Percentiles rank a stretch among this genome's conserved stretches.
Conservation (phyloP, 2,797 vertebrate genomes). For the Mormyrus hasselquistii region DNA sequence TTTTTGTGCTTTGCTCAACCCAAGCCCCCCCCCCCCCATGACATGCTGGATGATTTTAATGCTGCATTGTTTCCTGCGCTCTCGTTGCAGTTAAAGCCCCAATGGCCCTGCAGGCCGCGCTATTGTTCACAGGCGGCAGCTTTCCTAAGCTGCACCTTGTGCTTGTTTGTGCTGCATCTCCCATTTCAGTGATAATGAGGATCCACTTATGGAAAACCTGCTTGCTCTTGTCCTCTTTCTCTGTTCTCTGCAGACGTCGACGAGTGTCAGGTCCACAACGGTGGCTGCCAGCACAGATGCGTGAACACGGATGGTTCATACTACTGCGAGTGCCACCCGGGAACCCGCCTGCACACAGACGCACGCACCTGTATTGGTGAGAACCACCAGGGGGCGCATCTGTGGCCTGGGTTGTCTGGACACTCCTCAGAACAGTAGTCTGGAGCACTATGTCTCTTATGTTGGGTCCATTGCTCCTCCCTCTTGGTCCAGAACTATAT, state of each 20-base stretch:
- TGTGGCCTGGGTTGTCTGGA: not conserved
- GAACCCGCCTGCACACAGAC: constrained; percentile 69
- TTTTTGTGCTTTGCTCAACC: not conserved
- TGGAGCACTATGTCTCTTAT: not conserved
- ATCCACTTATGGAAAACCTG: not conserved
- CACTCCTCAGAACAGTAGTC: not conserved
- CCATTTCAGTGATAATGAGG: not conserved
- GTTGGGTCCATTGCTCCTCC: not conserved
- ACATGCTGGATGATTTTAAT: not conserved
- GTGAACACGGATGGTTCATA: constrained; percentile 72
- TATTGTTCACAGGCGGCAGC: not conserved
- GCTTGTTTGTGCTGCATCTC: not conserved
- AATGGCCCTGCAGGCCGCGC: not conserved
- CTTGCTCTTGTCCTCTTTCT: not conserved
- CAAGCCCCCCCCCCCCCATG: not conserved
- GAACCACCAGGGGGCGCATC: constrained; percentile 27
- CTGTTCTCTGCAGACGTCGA: constrained; percentile 61
- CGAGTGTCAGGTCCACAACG: constrained; percentile 71
- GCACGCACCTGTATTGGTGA: constrained; percentile 75
- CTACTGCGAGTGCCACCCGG: constrained; percentile 66
- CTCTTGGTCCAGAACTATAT: not conserved
- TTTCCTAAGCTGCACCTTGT: no score
- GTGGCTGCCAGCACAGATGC: constrained; percentile 77
- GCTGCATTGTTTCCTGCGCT: not conserved
- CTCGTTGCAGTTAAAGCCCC: not conserved